Base-by-base conservation (phyloP, 1,140 invertebrate species). In the Zaprionus capensis region DNA sequence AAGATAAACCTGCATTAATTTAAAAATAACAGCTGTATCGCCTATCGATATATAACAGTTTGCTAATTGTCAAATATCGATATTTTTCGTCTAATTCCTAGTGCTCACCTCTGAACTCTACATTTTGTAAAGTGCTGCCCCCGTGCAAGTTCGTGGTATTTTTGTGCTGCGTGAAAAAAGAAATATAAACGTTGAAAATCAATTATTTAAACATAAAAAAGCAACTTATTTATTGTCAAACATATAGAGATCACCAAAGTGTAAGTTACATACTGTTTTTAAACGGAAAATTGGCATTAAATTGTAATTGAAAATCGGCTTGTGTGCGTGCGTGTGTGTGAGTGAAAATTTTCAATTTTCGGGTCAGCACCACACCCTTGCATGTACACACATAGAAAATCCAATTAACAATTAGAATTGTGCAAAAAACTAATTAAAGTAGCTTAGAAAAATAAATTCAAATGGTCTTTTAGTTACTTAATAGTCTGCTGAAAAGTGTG, bases 311-410 rank as follows among this genome's bases (percentile, higher is more conserved):
- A 72, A 87, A 82, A 69, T 78, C 64, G 62, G 73, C 67, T 70
- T 78, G 51, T 67, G 24, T 69, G 72, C 61, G 26, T 67, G 51
- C 51, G 44, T 76, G 72, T 66, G 61, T 22, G 61, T 73, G 53
- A 78, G 76, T 82, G 86, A 80, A 82, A 91, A 81, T 76, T 90
- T 88, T 59, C 41, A 65, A 64, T 84, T 87, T 90, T 86, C 80
- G 90, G 90, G 84, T 91, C 90, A 91, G 62, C 87, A 86, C 90
- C 90, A 91, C 90, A 91, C 90, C 90, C 90, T 90, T 67, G 53
- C 63, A 67, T 74, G 34, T 69, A 73, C 31, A 71, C 44, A 51
- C 44, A 51, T n/a, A 57, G n/a, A 62, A 80, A 82, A 90, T 85
- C 76, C 67, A 91, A 90, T 90, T 90, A 85, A 77, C 68, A 36